Evolutionary conservation across 2,888 invertebrate species (phyloP).

Genomic region (Melangyna quadrimaculata): DNA sequence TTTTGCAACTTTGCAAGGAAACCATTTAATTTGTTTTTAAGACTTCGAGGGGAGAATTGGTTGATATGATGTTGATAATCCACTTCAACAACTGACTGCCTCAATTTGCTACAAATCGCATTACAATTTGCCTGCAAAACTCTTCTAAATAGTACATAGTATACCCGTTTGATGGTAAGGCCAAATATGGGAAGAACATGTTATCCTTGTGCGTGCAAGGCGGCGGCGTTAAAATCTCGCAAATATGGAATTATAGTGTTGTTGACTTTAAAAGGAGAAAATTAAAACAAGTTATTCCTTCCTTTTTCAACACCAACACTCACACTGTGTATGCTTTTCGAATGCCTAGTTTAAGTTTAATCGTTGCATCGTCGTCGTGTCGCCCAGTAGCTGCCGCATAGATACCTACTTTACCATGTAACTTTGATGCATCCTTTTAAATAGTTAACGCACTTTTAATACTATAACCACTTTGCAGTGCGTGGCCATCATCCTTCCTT

Average conservation of each 20-base stretch:
- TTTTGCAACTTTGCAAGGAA: slow-evolving; percentile 39
- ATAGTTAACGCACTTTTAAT: slow-evolving; percentile 32
- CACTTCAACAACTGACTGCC: background rate
- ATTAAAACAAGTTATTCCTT: slow-evolving; percentile 39
- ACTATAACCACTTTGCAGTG: background rate
- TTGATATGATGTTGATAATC: background rate
- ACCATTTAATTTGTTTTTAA: slow-evolving; percentile 33
- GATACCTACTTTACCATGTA: background rate
- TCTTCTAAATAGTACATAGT: background rate
- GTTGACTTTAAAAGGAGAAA: slow-evolving; percentile 41
- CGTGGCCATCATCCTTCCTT: slow-evolving; percentile 52
- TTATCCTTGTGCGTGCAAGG: slow-evolving; percentile 42
- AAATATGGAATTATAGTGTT: slow-evolving; percentile 26
- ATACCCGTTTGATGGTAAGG: slow-evolving; percentile 20
- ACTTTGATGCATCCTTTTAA: slow-evolving; percentile 2
- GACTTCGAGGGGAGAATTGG: slow-evolving; percentile 1
- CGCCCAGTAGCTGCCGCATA: slow-evolving; percentile 26
- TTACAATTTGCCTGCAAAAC: slow-evolving; percentile 32
- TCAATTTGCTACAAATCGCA: slow-evolving; percentile 59
- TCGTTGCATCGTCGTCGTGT: background rate
- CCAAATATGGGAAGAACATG: slow-evolving; percentile 49
- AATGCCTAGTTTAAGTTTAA: slow-evolving; percentile 11
- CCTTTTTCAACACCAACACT: background rate
- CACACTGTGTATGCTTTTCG: background rate
- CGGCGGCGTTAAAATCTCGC: background rate